These are phyloP conservation scores for Anaspis maculata DNA, from an alignment of 2,888 invertebrate species.

Conservation along the genomic window DNA sequence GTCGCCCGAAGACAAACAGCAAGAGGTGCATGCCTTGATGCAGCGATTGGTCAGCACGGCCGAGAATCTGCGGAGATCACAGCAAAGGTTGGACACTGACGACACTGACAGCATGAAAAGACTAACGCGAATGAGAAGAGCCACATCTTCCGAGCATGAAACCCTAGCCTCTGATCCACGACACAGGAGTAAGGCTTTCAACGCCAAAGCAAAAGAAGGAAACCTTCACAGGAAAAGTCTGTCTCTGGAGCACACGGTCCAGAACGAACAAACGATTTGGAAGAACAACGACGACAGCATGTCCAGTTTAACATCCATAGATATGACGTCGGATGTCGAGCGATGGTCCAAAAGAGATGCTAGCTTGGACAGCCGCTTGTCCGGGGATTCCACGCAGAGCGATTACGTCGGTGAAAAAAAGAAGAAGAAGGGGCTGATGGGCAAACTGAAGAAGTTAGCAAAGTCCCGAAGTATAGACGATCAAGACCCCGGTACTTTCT, in stretches of 20 bases:
- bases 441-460: constrained; percentile 75
- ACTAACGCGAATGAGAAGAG: constrained; percentile 37
- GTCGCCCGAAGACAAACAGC: constrained; percentile 35
- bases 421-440: constrained; percentile 71
- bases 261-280: constrained; percentile 64
- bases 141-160: constrained; percentile 60
- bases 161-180: constrained; percentile 33
- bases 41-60: constrained; percentile 62
- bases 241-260: constrained; percentile 60
- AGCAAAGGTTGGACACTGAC: constrained; percentile 47
- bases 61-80: constrained; percentile 51
- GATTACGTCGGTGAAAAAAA: constrained; percentile 70
- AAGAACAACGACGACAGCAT: constrained; percentile 70
- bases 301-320: constrained; percentile 69
- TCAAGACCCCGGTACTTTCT: constrained; percentile 41
- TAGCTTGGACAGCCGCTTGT: constrained; percentile 75
- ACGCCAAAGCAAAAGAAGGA: constrained; percentile 28
- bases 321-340: constrained; percentile 45
- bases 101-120: constrained; percentile 44
- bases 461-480: constrained; percentile 78
- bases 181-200: constrained; percentile 14
- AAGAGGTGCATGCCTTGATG: constrained; percentile 43
- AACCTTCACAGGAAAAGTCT: constrained; percentile 61
- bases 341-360: constrained; percentile 58
- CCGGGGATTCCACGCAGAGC: constrained; percentile 78